Evolutionary conservation across 2,888 invertebrate species (phyloP), one percentile per base, ranked within the genome.

Genomic region (Lithophane ornitopus): DNA sequence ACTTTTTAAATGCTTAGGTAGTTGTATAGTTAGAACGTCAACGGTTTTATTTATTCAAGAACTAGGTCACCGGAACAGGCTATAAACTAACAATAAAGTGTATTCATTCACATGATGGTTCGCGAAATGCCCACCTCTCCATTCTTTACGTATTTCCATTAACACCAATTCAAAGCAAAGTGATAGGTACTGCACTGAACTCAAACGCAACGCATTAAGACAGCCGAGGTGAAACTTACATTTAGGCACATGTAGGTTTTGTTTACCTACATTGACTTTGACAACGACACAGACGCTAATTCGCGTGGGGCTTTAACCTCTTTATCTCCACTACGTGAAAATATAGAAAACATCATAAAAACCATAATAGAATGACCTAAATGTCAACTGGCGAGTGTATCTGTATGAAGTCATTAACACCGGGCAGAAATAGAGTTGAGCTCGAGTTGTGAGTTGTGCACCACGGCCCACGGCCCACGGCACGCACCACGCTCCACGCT

Each of bases 391-490:
- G 89, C 89, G 87, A 87, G 88, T 87, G 90, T 85, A 89, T 90
- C 89, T 87, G 90, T 85, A 89, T 89, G 91, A 90, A 94, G 94
- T 95, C 95, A 94, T 94, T 95, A 94, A 94, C 93, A 75, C 80
- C 88, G 91, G 84, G 82, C 92, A 88, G 90, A 94, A 95, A 95
- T 95, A 95, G 86, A 75, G 87, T 41, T 75, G 85, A 81, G 82
- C 76, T 39, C 49, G 81, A 69, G 34, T 63, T n/a, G 58, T 68
- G 76, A 34, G 26, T n/a, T 65, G 74, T 70, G 61, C 70, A 67
- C n/a, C 66, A 28, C 70, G 69, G 46, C 41, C 54, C 49, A 58
- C 44, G 26, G 28, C 9, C 63, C 22, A 12, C 70, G 49, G 46
- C 34, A 49, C 49, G 49, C 46, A 19, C 22, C 9, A 49, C 71